Evolutionary conservation across 2,888 invertebrate genomes (phyloP), one percentile per base, ranked within the genome.

Genomic region (Scaptomyza cyrtandrae): DNA sequence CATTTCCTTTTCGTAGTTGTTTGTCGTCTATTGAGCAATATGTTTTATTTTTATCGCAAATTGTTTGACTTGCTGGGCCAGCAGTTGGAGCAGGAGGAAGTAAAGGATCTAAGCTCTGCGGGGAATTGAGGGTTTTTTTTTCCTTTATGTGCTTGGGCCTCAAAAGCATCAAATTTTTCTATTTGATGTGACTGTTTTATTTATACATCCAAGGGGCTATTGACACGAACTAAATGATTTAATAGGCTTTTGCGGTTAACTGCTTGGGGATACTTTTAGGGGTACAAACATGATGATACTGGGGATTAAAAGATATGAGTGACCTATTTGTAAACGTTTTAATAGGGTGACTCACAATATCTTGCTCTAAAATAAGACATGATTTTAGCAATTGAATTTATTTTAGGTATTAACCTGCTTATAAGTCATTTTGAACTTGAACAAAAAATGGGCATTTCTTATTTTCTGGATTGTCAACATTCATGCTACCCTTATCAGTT

Each of bases 21-120:
- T 66, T 71, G 75, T 78, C 72, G 67, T 75, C 71, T 75, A 80
- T 84, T 71, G 78, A 70, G 82, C 82, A 78, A 84, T 84, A 76
- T 82, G 82, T 82, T 84, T 82, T 84, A 75, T 80, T 82, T 82
- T 83, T 84, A 83, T 84, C 84, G 71, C 82, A 84, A 80, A 83
- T 83, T 83, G 84, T 78, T 84, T 73, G 80, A 76, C 71, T 80
- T 66, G 64, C 50, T 50, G 70, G 52, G 41, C 35, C 14, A 29
- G n/a, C n/a, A 5, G 27, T 27, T 27, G 27, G 45, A 44, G 58
- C 31, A 41, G 16, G 41, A 49, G 35, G 24, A 19, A n/a, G 24
- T 14, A 56, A 7, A 14, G 6, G 14, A 45, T 9, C n/a, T 19
- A 16, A 6, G 16, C 7, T 7, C 11, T 27, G 10, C 11, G 16